Conservation (phyloP, 2,113 vertebrate genomes). For the Chloropsis cyanopogon region DNA sequence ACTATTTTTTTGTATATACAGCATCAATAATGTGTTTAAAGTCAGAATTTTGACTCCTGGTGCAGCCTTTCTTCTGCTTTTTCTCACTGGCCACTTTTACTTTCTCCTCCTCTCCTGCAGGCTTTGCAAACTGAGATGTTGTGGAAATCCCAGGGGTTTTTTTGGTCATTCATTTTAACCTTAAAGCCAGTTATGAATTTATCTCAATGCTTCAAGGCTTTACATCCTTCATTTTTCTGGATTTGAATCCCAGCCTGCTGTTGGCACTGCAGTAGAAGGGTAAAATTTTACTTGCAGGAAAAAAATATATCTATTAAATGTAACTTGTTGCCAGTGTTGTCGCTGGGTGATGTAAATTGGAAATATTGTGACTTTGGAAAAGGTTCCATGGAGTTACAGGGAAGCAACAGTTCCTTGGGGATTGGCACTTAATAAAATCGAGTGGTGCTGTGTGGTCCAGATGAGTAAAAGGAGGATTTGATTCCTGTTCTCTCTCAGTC, state of each 20-base stretch:
- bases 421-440: neutral
- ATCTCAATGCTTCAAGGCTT: neutral
- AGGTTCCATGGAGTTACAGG: neutral
- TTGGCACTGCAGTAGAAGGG: neutral
- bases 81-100: neutral
- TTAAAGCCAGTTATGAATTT: neutral
- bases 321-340: neutral
- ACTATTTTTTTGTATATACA: accelerated
- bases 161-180: neutral
- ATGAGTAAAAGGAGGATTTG: neutral
- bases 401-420: neutral
- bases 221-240: neutral
- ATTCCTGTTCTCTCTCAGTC: neutral
- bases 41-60: neutral
- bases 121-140: neutral
- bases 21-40: neutral
- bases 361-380: neutral
- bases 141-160: neutral
- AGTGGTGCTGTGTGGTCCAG: neutral
- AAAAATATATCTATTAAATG: neutral
- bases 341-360: neutral
- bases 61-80: neutral
- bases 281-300: neutral
- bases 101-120: neutral
- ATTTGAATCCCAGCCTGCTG: neutral